Evolutionary conservation across 2,113 vertebrate species (phyloP), one percentile per base, ranked within the genome.

Genomic region (Tichodroma muraria): DNA sequence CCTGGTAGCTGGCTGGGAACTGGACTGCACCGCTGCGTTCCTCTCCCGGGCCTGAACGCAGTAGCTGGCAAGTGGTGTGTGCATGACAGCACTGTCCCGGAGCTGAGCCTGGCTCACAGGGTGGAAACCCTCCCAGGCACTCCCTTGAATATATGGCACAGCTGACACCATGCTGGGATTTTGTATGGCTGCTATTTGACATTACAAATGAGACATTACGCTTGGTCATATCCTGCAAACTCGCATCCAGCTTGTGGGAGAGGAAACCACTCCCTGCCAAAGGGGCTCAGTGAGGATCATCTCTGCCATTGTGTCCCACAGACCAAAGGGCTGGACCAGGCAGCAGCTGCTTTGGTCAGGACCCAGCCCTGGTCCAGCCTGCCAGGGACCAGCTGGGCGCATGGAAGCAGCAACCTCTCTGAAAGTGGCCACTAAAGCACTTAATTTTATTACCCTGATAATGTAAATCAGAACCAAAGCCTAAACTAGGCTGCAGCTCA

Each of bases 181-280:
- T 19, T 20, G 27, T 6, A 16, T 0, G 38, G 49, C 80, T 89
- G 73, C 70, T 68, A 0, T n/a, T 19, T 85, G 73, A 45, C 70
- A 7, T 31, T 31, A 25, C 70, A 52, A 20, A 53, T 18, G 64
- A 53, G 49, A n/a, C 28, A 10, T 4, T 13, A 8, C 1, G 0
- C 50, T 56, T 4, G 2, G n/a, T 73, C 71, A 30, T 3, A 57
- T 84, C 87, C 91, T 91, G 77, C 31, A 83, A 61, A 28, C 47
- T 64, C 2, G 0, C 20, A 28, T 5, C 28, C 89, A 89, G 85
- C 54, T 25, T 14, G 61, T 45, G 85, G 57, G 79, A 79, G 63
- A 88, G 88, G 90, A 91, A 96, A 61, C 71, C 71, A 3, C 88
- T 72, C 81, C 82, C 81, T 71, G 53, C 61, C 44, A 33, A 8